Conservation (phyloP, 2,888 invertebrate genomes). For the Sacculina carcini region DNA sequence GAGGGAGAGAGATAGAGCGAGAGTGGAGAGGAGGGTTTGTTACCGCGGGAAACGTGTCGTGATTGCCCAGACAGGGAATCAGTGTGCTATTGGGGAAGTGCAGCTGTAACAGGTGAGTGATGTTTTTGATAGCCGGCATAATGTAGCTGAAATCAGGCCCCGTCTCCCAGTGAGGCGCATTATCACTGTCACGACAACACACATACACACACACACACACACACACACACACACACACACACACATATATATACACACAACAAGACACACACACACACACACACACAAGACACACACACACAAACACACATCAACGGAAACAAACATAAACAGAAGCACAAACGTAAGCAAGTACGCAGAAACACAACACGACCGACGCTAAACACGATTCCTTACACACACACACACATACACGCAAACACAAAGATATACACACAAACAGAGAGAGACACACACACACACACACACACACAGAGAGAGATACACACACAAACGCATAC, state of each 20-base stretch:
- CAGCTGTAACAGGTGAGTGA: slow-evolving; percentile 9
- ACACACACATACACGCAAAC: no score
- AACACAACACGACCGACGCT: background rate
- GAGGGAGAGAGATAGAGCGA: no score
- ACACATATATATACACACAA: background rate
- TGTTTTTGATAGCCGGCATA: slow-evolving; percentile 11
- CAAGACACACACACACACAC: background rate
- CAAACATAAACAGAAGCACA: no score
- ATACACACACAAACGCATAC: no score
- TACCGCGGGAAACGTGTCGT: slow-evolving; percentile 14
- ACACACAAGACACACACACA: no score
- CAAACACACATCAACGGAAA: no score
- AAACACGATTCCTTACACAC: background rate
- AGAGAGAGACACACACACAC: no score
- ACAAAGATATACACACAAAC: no score
- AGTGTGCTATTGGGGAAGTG: slow-evolving; percentile 12
- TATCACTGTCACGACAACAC: slow-evolving; percentile 10
- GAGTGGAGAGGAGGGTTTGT: background rate
- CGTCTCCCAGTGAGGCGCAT: slow-evolving; percentile 12
- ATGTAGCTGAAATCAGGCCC: slow-evolving; percentile 12
- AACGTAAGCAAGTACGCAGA: background rate
- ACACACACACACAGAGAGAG: no score
- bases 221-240: background rate
- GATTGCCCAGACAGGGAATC: slow-evolving; percentile 14
- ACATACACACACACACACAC: background rate